phyloP scores from a whole-genome alignment of 2,797 vertebrate species.

The Thamnophis elegans region DNA sequence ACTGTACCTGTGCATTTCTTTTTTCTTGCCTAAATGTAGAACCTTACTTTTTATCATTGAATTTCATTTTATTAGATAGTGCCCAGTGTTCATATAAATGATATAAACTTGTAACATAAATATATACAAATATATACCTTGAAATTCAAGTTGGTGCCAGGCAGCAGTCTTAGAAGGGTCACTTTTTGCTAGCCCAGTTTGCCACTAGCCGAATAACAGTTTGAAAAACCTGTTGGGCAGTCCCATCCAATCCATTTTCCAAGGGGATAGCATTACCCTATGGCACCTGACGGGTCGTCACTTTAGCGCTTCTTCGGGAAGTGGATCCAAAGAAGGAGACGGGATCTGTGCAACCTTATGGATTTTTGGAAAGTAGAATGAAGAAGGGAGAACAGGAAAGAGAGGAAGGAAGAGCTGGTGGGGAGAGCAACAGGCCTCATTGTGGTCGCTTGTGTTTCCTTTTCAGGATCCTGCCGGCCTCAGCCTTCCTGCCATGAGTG shows the following conservation, averaged over 20 bases:
- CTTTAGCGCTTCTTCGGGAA: background rate
- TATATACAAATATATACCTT: background rate
- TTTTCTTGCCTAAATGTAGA: too few relatives aligned
- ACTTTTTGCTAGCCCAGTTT: background rate
- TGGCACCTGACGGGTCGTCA: background rate
- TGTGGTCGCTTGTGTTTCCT: background rate
- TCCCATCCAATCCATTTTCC: background rate
- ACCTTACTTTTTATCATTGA: too few relatives aligned
- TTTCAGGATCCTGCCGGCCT: conserved; percentile 65
- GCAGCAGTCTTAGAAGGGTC: background rate
- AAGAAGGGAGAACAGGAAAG: background rate
- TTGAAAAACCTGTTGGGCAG: background rate
- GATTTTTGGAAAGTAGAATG: background rate
- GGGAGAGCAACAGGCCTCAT: background rate
- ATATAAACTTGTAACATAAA: background rate
- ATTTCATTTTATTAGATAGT: too few relatives aligned
- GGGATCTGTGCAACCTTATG: background rate
- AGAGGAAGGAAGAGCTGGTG: background rate
- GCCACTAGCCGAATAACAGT: background rate
- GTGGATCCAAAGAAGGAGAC: background rate
- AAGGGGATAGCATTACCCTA: background rate
- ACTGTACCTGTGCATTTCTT: too few relatives aligned
- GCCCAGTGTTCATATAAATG: background rate
- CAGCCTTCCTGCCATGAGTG: conserved; percentile 71
- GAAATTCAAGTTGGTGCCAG: background rate